Evolutionary conservation across 2,797 vertebrate genomes (phyloP).

Genomic region (Neosalanx taihuensis): DNA sequence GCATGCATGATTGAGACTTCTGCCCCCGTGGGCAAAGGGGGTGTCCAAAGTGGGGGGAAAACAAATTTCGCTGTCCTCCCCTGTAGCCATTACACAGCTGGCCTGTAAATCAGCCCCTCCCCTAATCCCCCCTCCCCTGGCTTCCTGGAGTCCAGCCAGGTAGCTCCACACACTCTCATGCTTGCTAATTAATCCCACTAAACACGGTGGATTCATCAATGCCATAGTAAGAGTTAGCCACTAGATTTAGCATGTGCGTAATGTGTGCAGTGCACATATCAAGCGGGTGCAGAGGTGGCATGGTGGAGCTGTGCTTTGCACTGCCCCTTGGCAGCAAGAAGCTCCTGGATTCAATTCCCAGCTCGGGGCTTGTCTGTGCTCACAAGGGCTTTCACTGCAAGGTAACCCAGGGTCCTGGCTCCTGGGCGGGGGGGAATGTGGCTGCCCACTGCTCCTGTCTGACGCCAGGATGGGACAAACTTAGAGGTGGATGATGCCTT

Average conservation of each 20-base stretch:
- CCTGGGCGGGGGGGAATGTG: too few species aligned
- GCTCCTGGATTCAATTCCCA: neutral
- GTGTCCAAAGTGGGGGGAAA: conserved; percentile 52
- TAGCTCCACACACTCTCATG: conserved; percentile 51
- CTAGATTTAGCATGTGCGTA: conserved; percentile 26
- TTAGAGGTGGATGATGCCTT: too few species aligned
- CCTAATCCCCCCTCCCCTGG: conserved; percentile 42
- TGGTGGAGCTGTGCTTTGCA: neutral
- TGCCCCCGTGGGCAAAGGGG: conserved; percentile 39
- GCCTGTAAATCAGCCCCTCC: conserved; percentile 68
- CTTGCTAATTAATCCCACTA: conserved; percentile 64
- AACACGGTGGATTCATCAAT: conserved; percentile 60
- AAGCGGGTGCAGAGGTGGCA: neutral
- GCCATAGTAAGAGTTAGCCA: conserved; percentile 32
- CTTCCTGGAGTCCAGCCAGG: conserved; percentile 66
- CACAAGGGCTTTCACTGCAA: too few species aligned
- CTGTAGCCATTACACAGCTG: conserved; percentile 47
- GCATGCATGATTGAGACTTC: conserved; percentile 48
- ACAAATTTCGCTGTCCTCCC: conserved; percentile 53
- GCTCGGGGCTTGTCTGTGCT: too few species aligned
- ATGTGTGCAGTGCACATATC: conserved; percentile 30
- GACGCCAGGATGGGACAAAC: too few species aligned
- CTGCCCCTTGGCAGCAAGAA: neutral
- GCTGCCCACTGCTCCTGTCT: too few species aligned
- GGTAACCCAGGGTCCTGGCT: too few species aligned